Evolutionary conservation across 2,113 vertebrate genomes (phyloP).

Genomic region (Cromileptes altivelis): DNA sequence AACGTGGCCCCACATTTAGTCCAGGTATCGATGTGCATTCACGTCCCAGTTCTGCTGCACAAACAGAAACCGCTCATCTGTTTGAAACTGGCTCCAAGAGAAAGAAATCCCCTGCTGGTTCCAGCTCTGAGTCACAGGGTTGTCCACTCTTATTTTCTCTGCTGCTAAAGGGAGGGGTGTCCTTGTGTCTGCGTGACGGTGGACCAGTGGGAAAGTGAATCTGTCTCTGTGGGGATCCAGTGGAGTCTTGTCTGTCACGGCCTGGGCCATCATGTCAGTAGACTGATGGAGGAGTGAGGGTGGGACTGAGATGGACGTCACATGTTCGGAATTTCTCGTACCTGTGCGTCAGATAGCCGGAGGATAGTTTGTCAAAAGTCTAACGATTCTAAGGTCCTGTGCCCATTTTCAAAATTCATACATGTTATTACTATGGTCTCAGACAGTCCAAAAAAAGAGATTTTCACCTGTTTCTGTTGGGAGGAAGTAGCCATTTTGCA

Average conservation of each 20-base stretch:
- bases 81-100: conserved; percentile 52
- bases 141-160: conserved; percentile 36
- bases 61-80: conserved; percentile 58
- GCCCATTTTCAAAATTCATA: too few relatives aligned
- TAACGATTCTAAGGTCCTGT: too few relatives aligned
- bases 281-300: conserved; percentile 34
- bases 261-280: conserved; percentile 20
- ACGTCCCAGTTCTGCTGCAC: conserved; percentile 49
- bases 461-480: conserved; percentile 48
- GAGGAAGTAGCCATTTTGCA: conserved; percentile 26
- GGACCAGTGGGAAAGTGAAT: conserved; percentile 39
- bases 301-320: conserved; percentile 10
- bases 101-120: conserved; percentile 54
- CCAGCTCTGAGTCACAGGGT: conserved; percentile 48
- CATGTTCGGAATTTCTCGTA: neutral
- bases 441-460: too few relatives aligned
- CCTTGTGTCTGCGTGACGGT: conserved; percentile 46
- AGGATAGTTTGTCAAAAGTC: too few relatives aligned
- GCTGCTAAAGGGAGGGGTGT: conserved; percentile 29
- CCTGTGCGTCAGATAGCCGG: conserved; percentile 14
- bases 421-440: too few relatives aligned
- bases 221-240: conserved; percentile 40
- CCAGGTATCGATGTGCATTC: conserved; percentile 31
- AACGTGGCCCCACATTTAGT: conserved; percentile 3
- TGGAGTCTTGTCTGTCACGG: conserved; percentile 1